phyloP scores from a whole-genome alignment of 2,888 invertebrate species.

The Andrena trimmerana region DNA sequence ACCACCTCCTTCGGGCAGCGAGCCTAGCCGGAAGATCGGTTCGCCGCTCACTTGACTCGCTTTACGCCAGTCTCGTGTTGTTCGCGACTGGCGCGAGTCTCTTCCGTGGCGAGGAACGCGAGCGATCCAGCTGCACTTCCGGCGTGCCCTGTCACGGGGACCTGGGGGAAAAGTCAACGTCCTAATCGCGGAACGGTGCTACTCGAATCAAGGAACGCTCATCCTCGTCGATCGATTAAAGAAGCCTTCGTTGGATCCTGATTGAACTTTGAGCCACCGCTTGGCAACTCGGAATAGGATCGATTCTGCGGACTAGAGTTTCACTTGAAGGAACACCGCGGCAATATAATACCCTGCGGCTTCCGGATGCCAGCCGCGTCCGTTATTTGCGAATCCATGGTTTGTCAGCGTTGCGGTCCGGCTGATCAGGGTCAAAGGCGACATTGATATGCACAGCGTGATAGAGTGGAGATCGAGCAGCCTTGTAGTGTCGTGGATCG shows the following conservation, averaged over 20 bases:
- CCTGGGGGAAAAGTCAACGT: too few species aligned
- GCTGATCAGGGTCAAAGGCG: slow-evolving; percentile 27
- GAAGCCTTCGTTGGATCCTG: neutral
- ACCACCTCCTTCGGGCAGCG: slow-evolving; percentile 52
- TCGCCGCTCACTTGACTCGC: slow-evolving; percentile 64
- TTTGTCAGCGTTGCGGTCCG: slow-evolving; percentile 16
- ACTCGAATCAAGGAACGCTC: neutral
- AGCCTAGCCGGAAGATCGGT: slow-evolving; percentile 65
- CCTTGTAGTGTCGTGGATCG: neutral
- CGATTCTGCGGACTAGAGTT: neutral
- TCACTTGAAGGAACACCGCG: neutral
- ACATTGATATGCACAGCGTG: slow-evolving; percentile 16
- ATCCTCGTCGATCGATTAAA: neutral
- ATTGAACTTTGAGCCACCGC: neutral
- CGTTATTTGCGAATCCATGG: slow-evolving; percentile 18
- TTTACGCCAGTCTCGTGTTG: slow-evolving; percentile 60
- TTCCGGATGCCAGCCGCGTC: slow-evolving; percentile 17
- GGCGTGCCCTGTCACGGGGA: neutral
- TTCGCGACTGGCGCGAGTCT: slow-evolving; percentile 49
- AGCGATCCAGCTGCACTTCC: neutral
- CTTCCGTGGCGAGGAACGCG: slow-evolving; percentile 33
- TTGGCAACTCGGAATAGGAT: neutral
- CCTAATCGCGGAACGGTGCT: too few species aligned
- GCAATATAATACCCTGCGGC: slow-evolving; percentile 10
- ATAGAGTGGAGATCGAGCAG: slow-evolving; percentile 1